Conservation (phyloP, 1,140 invertebrate genomes). For the Sitophilus oryzae region DNA sequence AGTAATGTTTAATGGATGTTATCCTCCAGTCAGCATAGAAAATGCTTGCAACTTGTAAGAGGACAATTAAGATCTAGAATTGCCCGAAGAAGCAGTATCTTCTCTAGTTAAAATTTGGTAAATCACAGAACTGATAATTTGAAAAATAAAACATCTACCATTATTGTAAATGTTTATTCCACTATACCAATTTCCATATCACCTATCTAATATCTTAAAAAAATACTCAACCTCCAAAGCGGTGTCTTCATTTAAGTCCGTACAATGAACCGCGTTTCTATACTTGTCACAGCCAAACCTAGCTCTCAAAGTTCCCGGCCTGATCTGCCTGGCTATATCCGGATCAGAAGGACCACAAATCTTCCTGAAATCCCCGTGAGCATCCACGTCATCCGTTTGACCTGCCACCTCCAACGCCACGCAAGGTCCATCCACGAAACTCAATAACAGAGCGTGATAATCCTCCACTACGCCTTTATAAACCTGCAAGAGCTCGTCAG, state of each 20-base stretch:
- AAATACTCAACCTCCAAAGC: constrained; percentile 77
- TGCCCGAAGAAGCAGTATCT: too few species aligned
- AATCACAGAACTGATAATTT: too few species aligned
- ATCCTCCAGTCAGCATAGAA: too few species aligned
- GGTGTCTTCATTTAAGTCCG: constrained; percentile 84
- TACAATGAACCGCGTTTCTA: constrained; percentile 87
- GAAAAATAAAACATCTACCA: too few species aligned
- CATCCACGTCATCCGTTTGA: constrained; percentile 52
- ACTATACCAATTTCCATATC: too few species aligned
- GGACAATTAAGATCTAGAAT: too few species aligned
- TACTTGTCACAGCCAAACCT: constrained; percentile 77
- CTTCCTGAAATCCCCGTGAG: constrained; percentile 71
- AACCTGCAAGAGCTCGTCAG: constrained; percentile 87
- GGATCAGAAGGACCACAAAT: constrained; percentile 84
- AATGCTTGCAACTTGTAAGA: too few species aligned
- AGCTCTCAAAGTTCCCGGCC: constrained; percentile 78
- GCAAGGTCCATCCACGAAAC: constrained; percentile 63
- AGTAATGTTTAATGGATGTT: too few species aligned
- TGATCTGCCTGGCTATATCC: constrained; percentile 75
- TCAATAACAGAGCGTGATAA: constrained; percentile 55
- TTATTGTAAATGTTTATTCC: too few species aligned
- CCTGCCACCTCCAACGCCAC: constrained; percentile 79
- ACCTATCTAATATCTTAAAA: constrained; percentile 55
- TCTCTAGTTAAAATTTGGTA: too few species aligned
- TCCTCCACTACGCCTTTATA: constrained; percentile 86